Evolutionary conservation across 37 sponge, comb jelly and placozoan genomes (phyloP).

Genomic region (Halichondria panicea): DNA sequence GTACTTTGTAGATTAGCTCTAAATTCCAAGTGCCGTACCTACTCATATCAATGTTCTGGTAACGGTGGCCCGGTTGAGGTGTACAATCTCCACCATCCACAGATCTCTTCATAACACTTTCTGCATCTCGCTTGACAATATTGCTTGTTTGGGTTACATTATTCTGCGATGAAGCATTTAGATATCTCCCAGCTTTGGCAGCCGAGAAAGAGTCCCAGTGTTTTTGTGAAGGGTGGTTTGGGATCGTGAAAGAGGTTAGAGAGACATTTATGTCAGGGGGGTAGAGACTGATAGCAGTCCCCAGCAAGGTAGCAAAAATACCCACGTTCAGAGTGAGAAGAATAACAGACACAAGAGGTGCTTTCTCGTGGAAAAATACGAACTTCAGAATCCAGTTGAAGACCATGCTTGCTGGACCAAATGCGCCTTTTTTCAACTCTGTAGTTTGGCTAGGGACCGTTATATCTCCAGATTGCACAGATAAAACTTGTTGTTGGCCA

Average conservation of each 20-base stretch:
- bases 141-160: background rate
- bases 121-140: too few relatives aligned
- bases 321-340: background rate
- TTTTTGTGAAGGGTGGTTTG: slow-evolving; percentile 39
- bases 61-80: too few relatives aligned
- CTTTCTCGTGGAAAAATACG: slow-evolving; percentile 5
- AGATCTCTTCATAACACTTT: too few relatives aligned
- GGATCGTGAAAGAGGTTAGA: slow-evolving; percentile 51
- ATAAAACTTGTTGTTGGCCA: slow-evolving; percentile 1
- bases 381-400: background rate
- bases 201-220: slow-evolving; percentile 57
- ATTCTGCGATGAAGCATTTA: background rate
- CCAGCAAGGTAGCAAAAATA: background rate
- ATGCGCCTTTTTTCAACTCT: too few relatives aligned
- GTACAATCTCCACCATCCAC: too few relatives aligned
- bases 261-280: slow-evolving; percentile 42
- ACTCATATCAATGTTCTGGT: too few relatives aligned
- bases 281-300: background rate
- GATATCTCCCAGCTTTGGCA: background rate
- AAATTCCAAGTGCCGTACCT: slow-evolving; percentile 18
- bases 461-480: slow-evolving; percentile 51
- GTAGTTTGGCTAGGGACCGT: background rate
- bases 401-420: too few relatives aligned
- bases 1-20: slow-evolving; percentile 53
- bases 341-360: background rate